Percentiles rank a stretch among this genome's conserved stretches.
These are phyloP conservation scores for Cepaea hortensis DNA, from an alignment of 2,888 invertebrate species.

Conservation along the genomic window DNA sequence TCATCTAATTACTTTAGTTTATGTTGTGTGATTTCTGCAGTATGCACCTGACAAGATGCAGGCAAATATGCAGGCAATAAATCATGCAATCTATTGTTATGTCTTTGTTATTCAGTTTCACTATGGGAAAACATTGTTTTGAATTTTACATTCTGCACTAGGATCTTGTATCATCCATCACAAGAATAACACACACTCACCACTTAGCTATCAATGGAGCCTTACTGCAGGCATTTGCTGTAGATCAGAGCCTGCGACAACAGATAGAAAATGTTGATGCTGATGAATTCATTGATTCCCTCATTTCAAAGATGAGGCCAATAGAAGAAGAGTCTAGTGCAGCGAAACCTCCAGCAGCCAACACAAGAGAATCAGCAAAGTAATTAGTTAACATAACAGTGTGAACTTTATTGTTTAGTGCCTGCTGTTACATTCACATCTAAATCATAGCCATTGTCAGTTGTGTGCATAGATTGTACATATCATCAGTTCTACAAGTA, in stretches of 20 bases:
- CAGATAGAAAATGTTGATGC: constrained; percentile 55
- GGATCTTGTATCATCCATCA: constrained; percentile 53
- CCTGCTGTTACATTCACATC: no score
- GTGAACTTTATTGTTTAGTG: not conserved
- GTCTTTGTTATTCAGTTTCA: no score
- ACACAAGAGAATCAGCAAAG: no score
- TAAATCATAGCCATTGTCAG: no score
- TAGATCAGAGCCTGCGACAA: constrained; percentile 79
- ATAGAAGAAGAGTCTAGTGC: constrained; percentile 52
- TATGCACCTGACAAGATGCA: no score
- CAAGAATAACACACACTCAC: constrained; percentile 82
- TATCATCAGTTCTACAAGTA: no score
- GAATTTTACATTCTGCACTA: not conserved
- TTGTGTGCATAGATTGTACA: no score
- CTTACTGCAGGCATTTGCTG: constrained; percentile 79
- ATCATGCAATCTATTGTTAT: no score
- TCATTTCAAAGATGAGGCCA: constrained; percentile 58
- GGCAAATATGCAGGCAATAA: no score
- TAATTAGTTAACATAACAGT: not conserved
- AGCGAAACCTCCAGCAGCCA: not conserved
- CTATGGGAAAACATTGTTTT: no score
- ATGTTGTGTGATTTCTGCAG: no score
- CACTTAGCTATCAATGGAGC: constrained; percentile 76
- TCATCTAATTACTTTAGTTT: no score
- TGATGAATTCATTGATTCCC: constrained; percentile 58